Conservation (phyloP, 2,797 vertebrate genomes). For the Etheostoma nigrum region DNA sequence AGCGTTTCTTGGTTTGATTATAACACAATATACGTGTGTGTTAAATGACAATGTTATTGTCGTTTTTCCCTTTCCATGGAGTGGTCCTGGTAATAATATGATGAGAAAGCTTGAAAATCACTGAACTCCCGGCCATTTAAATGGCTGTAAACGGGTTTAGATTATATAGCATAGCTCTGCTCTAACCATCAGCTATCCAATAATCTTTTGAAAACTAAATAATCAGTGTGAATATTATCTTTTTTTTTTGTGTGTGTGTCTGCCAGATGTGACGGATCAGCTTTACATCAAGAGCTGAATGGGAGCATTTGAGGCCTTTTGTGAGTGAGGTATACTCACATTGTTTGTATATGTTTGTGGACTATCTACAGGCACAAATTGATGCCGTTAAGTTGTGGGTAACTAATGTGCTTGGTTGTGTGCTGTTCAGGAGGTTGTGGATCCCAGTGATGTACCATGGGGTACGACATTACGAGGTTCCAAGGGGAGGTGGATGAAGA, state of each 20-base stretch:
- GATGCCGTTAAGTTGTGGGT: neutral
- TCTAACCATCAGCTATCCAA: neutral
- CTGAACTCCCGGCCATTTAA: neutral
- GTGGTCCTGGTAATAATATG: neutral
- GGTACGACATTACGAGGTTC: conserved; percentile 98
- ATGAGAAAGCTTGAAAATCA: neutral
- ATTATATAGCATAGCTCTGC: neutral
- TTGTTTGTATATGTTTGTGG: neutral
- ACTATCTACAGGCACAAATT: neutral
- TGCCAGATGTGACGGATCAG: conserved; percentile 64
- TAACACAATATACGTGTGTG: neutral
- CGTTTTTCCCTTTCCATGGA: neutral
- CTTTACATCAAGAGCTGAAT: conserved; percentile 69
- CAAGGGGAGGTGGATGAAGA: conserved; percentile 99
- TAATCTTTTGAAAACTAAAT: neutral
- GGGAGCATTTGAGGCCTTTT: conserved; percentile 73
- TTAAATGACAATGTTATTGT: neutral
- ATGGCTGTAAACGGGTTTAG: neutral
- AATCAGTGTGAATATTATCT: neutral
- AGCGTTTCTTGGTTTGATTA: neutral
- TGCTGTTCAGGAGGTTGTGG: conserved; percentile 72
- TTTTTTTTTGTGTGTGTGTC: conserved; percentile 7
- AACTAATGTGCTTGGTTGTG: neutral
- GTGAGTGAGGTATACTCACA: conserved; percentile 77
- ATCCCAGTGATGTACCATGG: conserved; percentile 96